Base-by-base conservation (phyloP, 2,797 vertebrate species). In the Phalloptychus januarius region DNA sequence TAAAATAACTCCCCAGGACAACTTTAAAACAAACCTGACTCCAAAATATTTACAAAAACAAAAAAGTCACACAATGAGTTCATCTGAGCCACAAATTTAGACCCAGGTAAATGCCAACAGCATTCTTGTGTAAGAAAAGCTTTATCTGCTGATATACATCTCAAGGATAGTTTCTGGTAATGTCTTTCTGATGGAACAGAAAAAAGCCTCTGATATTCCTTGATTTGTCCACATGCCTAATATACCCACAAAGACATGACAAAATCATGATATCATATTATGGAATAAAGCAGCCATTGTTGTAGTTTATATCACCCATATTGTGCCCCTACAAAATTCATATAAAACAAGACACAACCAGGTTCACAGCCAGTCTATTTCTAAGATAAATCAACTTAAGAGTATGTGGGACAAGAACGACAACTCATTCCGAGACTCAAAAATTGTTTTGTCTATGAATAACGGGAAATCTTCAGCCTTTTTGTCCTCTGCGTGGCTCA, bases 361-460 rank as follows among this genome's bases (percentile, higher is more conserved):
- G 77, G 75, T 83, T 81, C 44, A 87, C 77, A 88, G 50, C 50
- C 72, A 45, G 65, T 79, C 79, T 50, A 74, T 18, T 77, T 88
- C 72, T 85, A 67, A 85, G 83, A 86, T 79, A 52, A 77, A 81
- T 46, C 69, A 63, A 67, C 79, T 83, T 48, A 65, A 71, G 79
- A 84, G 74, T 63, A 45, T 56, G 77, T 83, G 75, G 75, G 79
- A 86, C 75, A 75, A 77, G 83, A 85, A 87, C 58, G 77, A 92
- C 81, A 88, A 90, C 76, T 84, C 77, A 82, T 81, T 84, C 80
- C 58, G 54, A 74, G 76, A 72, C 76, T 93, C 83, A 93, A 93
- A 91, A 88, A 82, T 88, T 91, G 92, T 94, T 93, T 95, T 93
- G 93, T 94, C 93, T 93, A 79, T 79, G 85, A 90, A 91, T 85